Conservation (phyloP, 1,140 invertebrate species). For the Sminthurides bifidus region DNA sequence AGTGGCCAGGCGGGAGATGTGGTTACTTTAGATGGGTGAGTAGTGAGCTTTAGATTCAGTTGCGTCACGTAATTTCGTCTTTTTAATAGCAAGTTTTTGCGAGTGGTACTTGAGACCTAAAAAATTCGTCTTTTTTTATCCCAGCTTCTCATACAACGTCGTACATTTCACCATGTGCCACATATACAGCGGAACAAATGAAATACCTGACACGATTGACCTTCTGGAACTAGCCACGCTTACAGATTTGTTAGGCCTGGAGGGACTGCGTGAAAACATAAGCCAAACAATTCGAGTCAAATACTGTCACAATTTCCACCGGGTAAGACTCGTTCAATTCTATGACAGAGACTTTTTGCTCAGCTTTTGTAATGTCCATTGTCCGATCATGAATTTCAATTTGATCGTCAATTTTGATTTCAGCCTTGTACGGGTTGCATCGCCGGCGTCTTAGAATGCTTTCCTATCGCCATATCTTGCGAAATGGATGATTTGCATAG, state of each 20-base stretch:
- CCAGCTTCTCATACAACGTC: constrained; percentile 62
- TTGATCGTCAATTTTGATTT: constrained; percentile 32
- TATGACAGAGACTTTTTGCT: no score
- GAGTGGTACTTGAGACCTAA: no score
- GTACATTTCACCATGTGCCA: constrained; percentile 82
- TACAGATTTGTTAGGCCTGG: constrained; percentile 73
- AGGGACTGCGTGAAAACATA: constrained; percentile 79
- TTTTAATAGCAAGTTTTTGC: background rate
- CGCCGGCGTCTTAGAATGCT: constrained; percentile 64
- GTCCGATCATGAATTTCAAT: background rate
- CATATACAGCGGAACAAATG: constrained; percentile 78
- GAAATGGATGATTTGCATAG: constrained; percentile 75
- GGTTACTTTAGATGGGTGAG: constrained; percentile 68
- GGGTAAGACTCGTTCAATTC: constrained; percentile 42
- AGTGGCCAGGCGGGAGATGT: constrained; percentile 67
- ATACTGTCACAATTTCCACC: constrained; percentile 83
- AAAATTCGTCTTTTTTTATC: constrained; percentile 34
- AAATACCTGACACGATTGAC: constrained; percentile 68
- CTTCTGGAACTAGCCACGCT: constrained; percentile 72
- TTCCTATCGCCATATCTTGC: constrained; percentile 66
- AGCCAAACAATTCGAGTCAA: constrained; percentile 71
- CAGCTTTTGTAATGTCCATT: background rate
- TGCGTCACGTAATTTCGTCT: background rate
- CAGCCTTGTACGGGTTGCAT: constrained; percentile 66
- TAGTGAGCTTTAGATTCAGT: constrained; percentile 16